Base-by-base conservation (phyloP, 2,888 invertebrate genomes). In the Rhyacophila evoluta region DNA sequence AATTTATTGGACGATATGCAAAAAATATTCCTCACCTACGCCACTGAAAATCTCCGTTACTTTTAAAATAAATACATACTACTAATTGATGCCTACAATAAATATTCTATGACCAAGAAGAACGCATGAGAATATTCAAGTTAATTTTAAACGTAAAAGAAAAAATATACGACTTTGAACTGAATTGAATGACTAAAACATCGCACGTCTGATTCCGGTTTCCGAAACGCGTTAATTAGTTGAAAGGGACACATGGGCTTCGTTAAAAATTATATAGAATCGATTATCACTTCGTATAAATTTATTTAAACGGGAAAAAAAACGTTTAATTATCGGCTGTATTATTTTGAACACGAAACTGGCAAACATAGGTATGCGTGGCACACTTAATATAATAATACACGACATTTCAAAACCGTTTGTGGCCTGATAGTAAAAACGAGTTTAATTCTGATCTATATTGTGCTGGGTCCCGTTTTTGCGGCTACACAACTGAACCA, bases 391-490 rank as follows among this genome's bases (percentile, higher is more conserved):
- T 2, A n/a, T n/a, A n/a, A n/a, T n/a, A n/a, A n/a, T n/a, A n/a
- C n/a, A n/a, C n/a, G n/a, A 12, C 10, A 55, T 25, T 55, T 55
- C 8, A 25, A 55, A 55, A 2, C 55, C 15, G 19, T 55, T 19
- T 55, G 55, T 8, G 55, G 55, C 55, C 55, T 55, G 15, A 55
- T 8, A 55, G 8, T 55, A 55, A 25, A 55, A 55, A 55, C 55
- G 6, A 8, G 55, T 55, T 55, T 55, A 55, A 8, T 25, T 5
- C 55, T 55, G 55, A 55, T 55, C 55, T 55, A 55, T 55, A 55
- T 55, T 55, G 55, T 55, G 55, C 19, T 2, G 55, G 19, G 55
- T 55, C 55, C 55, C 55, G 55, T 55, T 55, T 55, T 55, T 25
- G 55, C 10, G 55, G 25, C 25, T 8, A 55, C 55, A 15, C 15